Evolutionary conservation across 2,797 vertebrate species (phyloP).

Genomic region (Paramormyrops hopkinsi): DNA sequence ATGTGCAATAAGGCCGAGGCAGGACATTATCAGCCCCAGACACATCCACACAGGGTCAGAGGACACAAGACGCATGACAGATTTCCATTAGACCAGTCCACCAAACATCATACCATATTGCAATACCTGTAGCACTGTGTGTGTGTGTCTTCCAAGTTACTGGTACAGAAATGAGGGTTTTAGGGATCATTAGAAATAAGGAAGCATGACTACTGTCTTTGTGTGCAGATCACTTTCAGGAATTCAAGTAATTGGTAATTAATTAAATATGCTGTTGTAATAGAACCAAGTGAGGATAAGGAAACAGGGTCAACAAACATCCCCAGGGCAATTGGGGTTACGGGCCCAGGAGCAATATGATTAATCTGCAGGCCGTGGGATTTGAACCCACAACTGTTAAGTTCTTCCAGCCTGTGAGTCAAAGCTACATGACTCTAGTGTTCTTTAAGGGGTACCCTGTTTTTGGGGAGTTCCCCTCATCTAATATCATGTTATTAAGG

Average conservation of each 20-base stretch:
- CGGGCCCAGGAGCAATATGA: neutral
- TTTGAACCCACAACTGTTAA: constrained; percentile 53
- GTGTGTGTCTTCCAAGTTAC: constrained; percentile 61
- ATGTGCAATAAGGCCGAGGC: constrained; percentile 46
- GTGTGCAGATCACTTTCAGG: neutral
- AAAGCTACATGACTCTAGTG: constrained; percentile 66
- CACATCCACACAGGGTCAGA: constrained; percentile 60
- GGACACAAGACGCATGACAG: constrained; percentile 64
- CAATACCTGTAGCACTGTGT: constrained; percentile 60
- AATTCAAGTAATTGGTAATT: neutral
- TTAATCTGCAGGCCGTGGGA: constrained; percentile 50
- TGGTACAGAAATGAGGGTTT: neutral
- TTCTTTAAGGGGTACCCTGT: constrained; percentile 63
- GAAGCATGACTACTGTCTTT: neutral
- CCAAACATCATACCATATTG: constrained; percentile 71
- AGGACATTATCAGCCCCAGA: constrained; percentile 62
- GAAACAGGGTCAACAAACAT: neutral
- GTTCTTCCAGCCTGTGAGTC: constrained; percentile 66
- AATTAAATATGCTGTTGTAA: constrained; percentile 29
- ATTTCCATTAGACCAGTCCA: constrained; percentile 68
- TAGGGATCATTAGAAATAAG: neutral
- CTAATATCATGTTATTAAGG: constrained; percentile 51
- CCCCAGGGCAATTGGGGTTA: neutral
- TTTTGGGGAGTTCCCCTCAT: constrained; percentile 18
- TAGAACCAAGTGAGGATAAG: constrained; percentile 59